Conservation (phyloP, 2,113 vertebrate genomes). For the Aramus guarauna region DNA sequence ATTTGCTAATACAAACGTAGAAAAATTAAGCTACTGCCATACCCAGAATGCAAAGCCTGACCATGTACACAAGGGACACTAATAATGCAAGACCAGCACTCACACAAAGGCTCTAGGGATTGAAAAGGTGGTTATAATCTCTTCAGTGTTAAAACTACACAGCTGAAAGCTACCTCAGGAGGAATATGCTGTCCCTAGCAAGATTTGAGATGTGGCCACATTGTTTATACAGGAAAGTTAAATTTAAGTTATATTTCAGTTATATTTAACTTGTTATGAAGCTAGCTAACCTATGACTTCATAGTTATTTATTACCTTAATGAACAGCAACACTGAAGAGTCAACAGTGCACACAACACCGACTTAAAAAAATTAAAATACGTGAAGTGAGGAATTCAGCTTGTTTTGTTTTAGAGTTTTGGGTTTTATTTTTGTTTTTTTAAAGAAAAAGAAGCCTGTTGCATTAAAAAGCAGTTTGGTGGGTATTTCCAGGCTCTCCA, state of each 20-base stretch:
- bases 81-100: background rate
- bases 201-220: background rate
- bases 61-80: background rate
- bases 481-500: background rate
- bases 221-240: background rate
- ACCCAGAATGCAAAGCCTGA: background rate
- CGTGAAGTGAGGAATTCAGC: background rate
- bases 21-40: background rate
- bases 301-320: background rate
- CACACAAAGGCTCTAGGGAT: background rate
- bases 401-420: background rate
- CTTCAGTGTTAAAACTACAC: background rate
- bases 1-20: background rate
- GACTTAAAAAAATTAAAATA: background rate
- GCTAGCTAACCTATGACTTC: background rate
- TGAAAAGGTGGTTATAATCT: background rate
- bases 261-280: background rate
- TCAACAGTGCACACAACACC: background rate
- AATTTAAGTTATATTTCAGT: background rate
- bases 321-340: background rate
- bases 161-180: background rate
- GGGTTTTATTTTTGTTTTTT: background rate
- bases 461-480: background rate
- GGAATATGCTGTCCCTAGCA: background rate
- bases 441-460: background rate